Conservation (phyloP, 1,140 invertebrate species). For the Lasioglossum albipes region DNA sequence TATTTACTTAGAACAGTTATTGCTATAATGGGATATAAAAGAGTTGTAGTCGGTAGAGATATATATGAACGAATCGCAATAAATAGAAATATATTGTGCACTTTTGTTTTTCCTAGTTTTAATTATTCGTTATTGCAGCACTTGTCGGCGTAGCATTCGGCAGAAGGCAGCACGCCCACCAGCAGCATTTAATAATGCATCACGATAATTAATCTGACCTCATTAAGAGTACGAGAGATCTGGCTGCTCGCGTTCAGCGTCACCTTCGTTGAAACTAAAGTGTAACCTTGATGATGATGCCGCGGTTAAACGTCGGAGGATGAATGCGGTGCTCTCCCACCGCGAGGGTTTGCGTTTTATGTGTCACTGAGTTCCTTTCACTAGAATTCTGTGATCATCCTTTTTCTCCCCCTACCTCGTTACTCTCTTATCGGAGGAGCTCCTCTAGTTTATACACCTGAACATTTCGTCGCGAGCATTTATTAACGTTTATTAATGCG, state of each 20-base stretch:
- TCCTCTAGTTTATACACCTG: not conserved
- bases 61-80: no score
- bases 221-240: conserved; percentile 45
- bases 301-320: conserved; percentile 24
- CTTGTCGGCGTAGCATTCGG: not conserved
- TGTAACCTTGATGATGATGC: conserved; percentile 40
- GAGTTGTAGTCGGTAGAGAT: no score
- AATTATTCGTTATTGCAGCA: conserved; percentile 42
- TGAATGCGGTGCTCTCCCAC: not conserved
- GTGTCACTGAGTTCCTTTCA: conserved; percentile 19
- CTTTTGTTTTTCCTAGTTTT: conserved; percentile 8
- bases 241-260: conserved; percentile 20
- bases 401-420: not conserved
- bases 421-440: not conserved
- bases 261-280: conserved; percentile 1
- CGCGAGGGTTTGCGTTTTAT: not conserved
- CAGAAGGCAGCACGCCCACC: not conserved
- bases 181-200: conserved; percentile 53
- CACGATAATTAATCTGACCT: conserved; percentile 61
- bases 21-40: no score
- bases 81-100: no score
- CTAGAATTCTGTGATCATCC: not conserved
- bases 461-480: not conserved
- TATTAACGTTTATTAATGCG: not conserved
- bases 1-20: no score